Evolutionary conservation across 2,797 vertebrate genomes (phyloP).

Genomic region (Labroides dimidiatus): DNA sequence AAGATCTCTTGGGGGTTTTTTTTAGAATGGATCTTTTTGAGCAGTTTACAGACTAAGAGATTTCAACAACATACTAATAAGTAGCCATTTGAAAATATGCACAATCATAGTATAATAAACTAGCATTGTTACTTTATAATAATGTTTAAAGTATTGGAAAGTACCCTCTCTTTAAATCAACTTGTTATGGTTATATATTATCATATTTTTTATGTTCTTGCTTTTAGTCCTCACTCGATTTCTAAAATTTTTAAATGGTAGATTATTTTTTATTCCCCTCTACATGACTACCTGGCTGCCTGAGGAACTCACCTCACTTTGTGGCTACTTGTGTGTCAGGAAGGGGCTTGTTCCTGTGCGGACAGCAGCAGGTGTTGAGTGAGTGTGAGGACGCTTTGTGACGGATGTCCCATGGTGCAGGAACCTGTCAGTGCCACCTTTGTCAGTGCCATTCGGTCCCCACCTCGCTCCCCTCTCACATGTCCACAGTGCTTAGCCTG

Average conservation of each 20-base stretch:
- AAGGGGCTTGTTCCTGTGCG: background rate
- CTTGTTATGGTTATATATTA: background rate
- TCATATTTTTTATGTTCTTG: background rate
- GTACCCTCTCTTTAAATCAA: background rate
- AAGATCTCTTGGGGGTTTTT: too few species aligned
- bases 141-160: too few species aligned
- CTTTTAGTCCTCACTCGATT: background rate
- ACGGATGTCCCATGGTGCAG: conserved; percentile 66
- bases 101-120: too few species aligned
- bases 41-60: too few species aligned
- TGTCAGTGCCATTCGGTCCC: conserved; percentile 53
- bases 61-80: too few species aligned
- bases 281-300: background rate
- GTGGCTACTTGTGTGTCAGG: background rate
- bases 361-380: conserved; percentile 55
- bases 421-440: conserved; percentile 65
- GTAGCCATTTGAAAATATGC: too few species aligned
- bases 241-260: background rate
- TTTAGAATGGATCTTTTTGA: too few species aligned
- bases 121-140: too few species aligned
- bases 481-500: conserved; percentile 29
- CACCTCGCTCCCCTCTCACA: conserved; percentile 27
- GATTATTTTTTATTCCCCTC: background rate
- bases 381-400: conserved; percentile 56
- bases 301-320: background rate